Conservation (phyloP, 2,113 vertebrate species). For the Sinocyclocheilus anophthalmus region DNA sequence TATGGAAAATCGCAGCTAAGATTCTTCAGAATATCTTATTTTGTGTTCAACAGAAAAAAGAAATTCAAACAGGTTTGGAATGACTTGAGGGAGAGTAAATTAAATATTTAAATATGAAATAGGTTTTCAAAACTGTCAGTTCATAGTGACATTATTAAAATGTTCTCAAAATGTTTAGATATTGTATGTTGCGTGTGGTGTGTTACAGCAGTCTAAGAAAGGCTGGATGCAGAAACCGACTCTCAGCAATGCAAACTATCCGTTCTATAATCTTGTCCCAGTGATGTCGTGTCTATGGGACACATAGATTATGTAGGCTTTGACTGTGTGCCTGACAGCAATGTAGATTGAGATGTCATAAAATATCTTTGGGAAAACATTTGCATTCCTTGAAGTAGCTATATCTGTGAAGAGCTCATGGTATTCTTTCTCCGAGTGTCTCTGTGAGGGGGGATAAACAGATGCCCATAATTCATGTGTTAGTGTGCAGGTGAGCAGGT, state of each 20-base stretch:
- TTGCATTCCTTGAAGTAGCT: constrained; percentile 23
- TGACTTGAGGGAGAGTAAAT: background rate
- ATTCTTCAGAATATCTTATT: background rate
- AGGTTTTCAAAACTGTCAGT: background rate
- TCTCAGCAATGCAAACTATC: constrained; percentile 22
- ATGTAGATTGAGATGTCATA: constrained; percentile 27
- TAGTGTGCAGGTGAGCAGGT: constrained; percentile 43
- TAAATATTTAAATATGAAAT: background rate
- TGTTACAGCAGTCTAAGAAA: background rate
- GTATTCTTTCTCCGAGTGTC: constrained; percentile 21
- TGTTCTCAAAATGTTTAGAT: background rate
- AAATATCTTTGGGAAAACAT: constrained; percentile 27
- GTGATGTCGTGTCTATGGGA: constrained; percentile 11
- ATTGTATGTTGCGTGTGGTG: background rate
- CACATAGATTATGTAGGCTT: constrained; percentile 21
- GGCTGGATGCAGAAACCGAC: background rate
- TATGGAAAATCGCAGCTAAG: background rate
- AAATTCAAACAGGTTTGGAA: background rate
- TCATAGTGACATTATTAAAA: background rate
- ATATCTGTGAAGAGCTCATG: constrained; percentile 23
- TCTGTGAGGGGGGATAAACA: constrained; percentile 47
- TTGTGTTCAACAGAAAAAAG: background rate
- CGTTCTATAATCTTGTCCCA: constrained; percentile 4
- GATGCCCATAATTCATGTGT: constrained; percentile 51
- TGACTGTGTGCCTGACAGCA: constrained; percentile 1